Base-by-base conservation (phyloP, 2,888 invertebrate species). In the Ophion ventricosus region DNA sequence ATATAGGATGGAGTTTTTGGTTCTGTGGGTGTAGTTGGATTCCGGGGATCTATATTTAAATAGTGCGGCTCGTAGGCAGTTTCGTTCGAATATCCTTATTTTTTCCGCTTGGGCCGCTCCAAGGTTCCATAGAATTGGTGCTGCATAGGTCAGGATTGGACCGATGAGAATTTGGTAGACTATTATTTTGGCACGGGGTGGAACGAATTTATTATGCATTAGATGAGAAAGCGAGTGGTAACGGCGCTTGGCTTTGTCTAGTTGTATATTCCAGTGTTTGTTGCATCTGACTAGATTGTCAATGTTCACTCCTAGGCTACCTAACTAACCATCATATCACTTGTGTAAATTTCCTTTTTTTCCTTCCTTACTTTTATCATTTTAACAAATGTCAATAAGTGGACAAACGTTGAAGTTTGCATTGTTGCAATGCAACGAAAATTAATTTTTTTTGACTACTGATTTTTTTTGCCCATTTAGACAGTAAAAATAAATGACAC, bases 31-130 rank as follows among this genome's bases (percentile, higher is more conserved):
- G 5, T 23, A 78, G 0, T 69, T 5, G 0, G 80, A 56, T 1
- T 66, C 23, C 11, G 59, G 35, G 8, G 66, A 54, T 8, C 85
- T 29, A 49, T 74, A 23, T 20, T 64, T 29, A 8, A 59, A 40
- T 4, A 82, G 73, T n/a, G 25, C 40, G 0, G 56, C 29, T 0
- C 81, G 25, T 3, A 86, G 49, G 25, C 86, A 86, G 8, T 49
- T 66, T 61, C 86, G 67, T 73, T 73, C 86, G 29, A 84, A 86
- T 10, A 2, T 61, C 43, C 87, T 29, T 0, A 87, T 1, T 59
- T 82, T 86, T 80, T 87, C 86, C 78, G 86, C 86, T 0, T 59
- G 14, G 0, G 84, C 25, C 0, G 86, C 84, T 1, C 76, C 61
- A 0, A 80, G 40, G 26, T 88, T 87, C 64, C 79, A 87, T 57